Evolutionary conservation across 2,113 vertebrate species (phyloP).

Genomic region (Strigops habroptila): DNA sequence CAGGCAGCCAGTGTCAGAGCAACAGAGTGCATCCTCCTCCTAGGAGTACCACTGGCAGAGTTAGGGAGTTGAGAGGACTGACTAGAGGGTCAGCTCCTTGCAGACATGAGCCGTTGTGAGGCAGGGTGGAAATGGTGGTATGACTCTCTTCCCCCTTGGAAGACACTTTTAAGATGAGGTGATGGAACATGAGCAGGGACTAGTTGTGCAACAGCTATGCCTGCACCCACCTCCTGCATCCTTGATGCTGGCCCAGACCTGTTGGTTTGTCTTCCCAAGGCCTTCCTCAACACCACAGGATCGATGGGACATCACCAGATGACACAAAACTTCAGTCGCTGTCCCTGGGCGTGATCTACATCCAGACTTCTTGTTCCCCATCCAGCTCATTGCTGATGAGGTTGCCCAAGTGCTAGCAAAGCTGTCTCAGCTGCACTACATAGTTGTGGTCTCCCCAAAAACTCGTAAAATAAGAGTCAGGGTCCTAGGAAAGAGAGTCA

Average conservation of each 20-base stretch:
- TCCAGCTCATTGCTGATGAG: neutral
- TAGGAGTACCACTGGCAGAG: neutral
- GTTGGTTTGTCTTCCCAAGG: neutral
- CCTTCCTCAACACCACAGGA: neutral
- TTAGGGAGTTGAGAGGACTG: fast-evolving
- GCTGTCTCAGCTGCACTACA: neutral
- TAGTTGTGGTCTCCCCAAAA: neutral
- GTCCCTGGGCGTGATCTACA: neutral
- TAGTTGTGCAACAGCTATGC: neutral
- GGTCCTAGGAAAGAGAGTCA: neutral
- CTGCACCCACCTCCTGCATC: neutral
- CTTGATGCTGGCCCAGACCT: neutral
- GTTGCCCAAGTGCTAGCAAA: neutral
- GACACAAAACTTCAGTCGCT: fast-evolving
- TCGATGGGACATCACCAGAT: fast-evolving
- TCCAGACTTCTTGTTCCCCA: neutral
- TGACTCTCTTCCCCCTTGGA: neutral
- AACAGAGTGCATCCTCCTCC: neutral
- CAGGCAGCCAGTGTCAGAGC: neutral
- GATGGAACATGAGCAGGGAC: neutral
- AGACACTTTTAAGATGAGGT: neutral
- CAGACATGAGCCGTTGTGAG: fast-evolving
- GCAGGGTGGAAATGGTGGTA: fast-evolving
- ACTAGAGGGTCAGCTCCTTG: neutral
- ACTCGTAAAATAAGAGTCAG: neutral